Conservation (phyloP, 2,113 vertebrate genomes). For the Tragulus kanchil region DNA sequence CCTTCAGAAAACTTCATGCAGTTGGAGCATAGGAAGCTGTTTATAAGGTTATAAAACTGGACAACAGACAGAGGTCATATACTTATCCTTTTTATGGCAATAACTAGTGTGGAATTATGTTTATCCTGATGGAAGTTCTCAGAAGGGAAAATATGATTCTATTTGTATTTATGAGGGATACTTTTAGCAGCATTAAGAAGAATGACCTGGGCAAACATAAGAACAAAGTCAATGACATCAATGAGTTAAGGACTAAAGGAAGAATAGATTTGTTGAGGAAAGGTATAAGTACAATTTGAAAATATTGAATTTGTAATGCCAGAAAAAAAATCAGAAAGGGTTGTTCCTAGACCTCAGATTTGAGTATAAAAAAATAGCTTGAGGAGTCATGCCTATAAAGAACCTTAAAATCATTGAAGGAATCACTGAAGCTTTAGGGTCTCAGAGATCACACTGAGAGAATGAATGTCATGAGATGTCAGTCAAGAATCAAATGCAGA, state of each 20-base stretch:
- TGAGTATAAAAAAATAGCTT: too few relatives aligned
- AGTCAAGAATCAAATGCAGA: not conserved
- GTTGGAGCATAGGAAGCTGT: not conserved
- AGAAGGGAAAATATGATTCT: not conserved
- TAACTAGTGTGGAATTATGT: slow-evolving; percentile 30
- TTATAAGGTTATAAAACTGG: not conserved
- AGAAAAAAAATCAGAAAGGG: not conserved
- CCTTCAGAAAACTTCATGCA: not conserved
- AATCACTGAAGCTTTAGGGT: too few relatives aligned
- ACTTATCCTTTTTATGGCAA: not conserved
- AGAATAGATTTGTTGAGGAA: not conserved
- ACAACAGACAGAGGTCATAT: not conserved
- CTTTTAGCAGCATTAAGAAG: not conserved
- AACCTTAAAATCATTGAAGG: too few relatives aligned
- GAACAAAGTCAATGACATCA: not conserved
- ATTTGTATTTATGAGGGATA: not conserved
- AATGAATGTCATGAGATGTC: too few relatives aligned
- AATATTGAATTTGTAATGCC: not conserved
- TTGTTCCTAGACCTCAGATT: too few relatives aligned
- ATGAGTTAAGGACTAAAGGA: not conserved
- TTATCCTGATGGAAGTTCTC: slow-evolving; percentile 39
- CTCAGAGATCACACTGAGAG: too few relatives aligned
- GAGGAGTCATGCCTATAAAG: too few relatives aligned
- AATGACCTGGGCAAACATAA: not conserved
- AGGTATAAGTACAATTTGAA: not conserved